A percentile compares a stretch with the other conserved stretches of the same genome.
Conservation (phyloP, 37 sponge, comb jelly and placozoan genomes). For the Eunapius fragilis region DNA sequence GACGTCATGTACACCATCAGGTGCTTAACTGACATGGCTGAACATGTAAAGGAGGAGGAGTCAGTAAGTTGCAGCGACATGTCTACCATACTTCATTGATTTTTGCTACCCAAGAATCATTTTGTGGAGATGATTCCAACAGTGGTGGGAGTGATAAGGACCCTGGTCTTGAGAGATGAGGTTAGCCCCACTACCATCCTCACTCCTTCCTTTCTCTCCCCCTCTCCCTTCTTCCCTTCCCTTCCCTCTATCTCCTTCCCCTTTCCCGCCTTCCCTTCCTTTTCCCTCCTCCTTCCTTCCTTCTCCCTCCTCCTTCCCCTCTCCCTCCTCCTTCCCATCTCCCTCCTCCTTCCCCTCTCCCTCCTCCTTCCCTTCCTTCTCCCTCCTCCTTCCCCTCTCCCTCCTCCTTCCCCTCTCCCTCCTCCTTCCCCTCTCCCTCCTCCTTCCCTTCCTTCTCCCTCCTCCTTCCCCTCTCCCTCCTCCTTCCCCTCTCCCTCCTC, state of each 20-base stretch:
- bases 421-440: no score
- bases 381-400: no score
- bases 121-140: constrained; percentile 71
- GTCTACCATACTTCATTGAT: neutral
- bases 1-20: constrained; percentile 9
- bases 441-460: no score
- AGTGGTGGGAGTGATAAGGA: constrained; percentile 42
- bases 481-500: no score
- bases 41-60: constrained; percentile 68
- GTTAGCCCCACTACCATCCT: constrained; percentile 36
- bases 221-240: no score
- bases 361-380: no score
- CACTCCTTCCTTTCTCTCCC: no score
- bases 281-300: neutral
- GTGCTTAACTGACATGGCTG: constrained; percentile 79
- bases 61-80: constrained; percentile 27
- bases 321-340: neutral
- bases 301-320: neutral
- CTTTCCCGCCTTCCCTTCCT: no score
- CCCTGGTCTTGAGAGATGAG: constrained; percentile 59
- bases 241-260: no score
- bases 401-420: no score
- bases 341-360: no score
- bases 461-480: no score
- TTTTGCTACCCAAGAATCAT: constrained; percentile 18